Base-by-base conservation (phyloP, 2,888 invertebrate species). In the Buathra laborator region DNA sequence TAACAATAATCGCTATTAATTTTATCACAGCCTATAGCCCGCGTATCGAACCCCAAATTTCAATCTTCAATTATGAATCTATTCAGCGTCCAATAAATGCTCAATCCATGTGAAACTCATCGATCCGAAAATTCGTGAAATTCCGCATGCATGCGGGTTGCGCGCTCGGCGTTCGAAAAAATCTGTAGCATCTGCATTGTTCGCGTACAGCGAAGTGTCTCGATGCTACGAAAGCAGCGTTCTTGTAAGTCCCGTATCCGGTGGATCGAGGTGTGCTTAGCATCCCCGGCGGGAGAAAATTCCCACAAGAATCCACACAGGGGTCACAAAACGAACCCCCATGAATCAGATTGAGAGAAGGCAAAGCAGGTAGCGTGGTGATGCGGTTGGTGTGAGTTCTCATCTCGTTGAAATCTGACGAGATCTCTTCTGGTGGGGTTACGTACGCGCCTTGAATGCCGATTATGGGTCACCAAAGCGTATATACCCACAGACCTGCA, bases 301-400 rank as follows among this genome's bases (percentile, higher is more conserved):
- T 81, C 81, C 81, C 74, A 81, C 81, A 81, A 43, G 68, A 5
- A 81, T 75, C 37, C 46, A 48, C 16, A n/a, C n/a, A 56, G 67
- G 79, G 68, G 67, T 67, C 74, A 75, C 64, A 62, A 62, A 71
- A 24, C 62, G 62, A 71, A 68, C 48, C 77, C 86, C 59, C 71
- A 83, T 85, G 83, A 81, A 84, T 86, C 81, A 68, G 86, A 84
- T 84, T 78, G 68, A 64, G 62, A 44, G 62, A 44, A 29, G 37
- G 46, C 32, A 72, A 67, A 44, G 74, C 83, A 70, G 83, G 83
- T 83, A 74, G 72, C 16, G 53, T 16, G 14, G 64, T 66, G 64
- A 46, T 79, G 59, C 43, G 74, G 46, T 75, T 48, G 64, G 62
- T 37, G 71, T 19, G 56, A 71, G 53, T 48, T 75, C 48, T 64